Percentiles rank a stretch among this genome's conserved stretches.
Evolutionary conservation across 2,888 invertebrate genomes (phyloP).

Genomic region (Heliconius ethilla): DNA sequence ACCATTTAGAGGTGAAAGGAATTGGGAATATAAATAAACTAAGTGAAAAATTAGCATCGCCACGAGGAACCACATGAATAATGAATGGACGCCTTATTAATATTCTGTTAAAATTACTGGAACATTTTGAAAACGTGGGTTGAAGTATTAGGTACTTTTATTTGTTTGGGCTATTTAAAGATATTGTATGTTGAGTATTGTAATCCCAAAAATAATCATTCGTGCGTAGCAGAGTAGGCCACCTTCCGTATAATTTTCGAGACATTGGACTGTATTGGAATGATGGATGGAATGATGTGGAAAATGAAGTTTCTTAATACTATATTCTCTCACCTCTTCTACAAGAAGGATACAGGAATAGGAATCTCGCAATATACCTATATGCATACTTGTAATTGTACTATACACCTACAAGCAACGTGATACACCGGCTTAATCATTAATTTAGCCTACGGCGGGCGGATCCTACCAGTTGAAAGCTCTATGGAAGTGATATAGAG

Average conservation of each 20-base stretch:
- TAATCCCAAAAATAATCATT: too few relatives aligned
- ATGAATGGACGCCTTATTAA: slow-evolving; percentile 46
- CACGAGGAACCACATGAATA: slow-evolving; percentile 44
- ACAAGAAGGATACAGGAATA: neutral
- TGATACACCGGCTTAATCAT: slow-evolving; percentile 21
- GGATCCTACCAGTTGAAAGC: neutral
- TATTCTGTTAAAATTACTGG: slow-evolving; percentile 45
- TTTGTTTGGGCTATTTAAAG: neutral
- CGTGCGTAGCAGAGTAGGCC: too few relatives aligned
- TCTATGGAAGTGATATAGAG: neutral
- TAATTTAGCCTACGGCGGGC: slow-evolving; percentile 21
- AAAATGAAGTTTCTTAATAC: neutral
- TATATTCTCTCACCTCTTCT: neutral
- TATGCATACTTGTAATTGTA: neutral
- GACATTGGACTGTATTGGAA: too few relatives aligned
- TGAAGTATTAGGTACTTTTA: neutral
- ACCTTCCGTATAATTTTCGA: too few relatives aligned
- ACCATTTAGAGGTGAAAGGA: slow-evolving; percentile 42
- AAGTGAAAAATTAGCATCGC: slow-evolving; percentile 46
- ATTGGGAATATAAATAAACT: slow-evolving; percentile 44
- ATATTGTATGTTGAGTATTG: neutral
- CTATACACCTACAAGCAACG: slow-evolving; percentile 16
- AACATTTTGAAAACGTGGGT: slow-evolving; percentile 38
- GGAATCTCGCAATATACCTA: too few relatives aligned
- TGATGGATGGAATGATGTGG: too few relatives aligned